phyloP scores from a whole-genome alignment of 2,888 invertebrate genomes.

The Drosophila mimica region DNA sequence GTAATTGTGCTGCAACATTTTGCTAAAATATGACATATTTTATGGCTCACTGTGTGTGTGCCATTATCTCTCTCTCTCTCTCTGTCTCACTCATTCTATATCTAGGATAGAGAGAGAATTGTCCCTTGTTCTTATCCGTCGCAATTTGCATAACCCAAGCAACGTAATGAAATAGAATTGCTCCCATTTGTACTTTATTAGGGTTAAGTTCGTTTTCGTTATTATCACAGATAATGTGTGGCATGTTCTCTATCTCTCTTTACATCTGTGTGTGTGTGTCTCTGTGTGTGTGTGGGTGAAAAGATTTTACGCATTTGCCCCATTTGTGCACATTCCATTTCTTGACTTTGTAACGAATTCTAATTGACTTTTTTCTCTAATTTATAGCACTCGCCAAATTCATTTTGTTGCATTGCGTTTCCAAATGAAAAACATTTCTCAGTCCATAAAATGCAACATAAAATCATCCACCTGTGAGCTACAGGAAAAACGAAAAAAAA shows the following conservation, averaged over 20 bases:
- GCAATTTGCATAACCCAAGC: slow-evolving; percentile 35
- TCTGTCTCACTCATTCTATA: background rate
- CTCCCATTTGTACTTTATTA: slow-evolving; percentile 79
- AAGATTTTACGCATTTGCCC: slow-evolving; percentile 8
- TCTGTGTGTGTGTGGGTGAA: background rate
- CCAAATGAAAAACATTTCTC: slow-evolving; percentile 61
- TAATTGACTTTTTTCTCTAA: slow-evolving; percentile 64
- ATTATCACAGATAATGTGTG: slow-evolving; percentile 67
- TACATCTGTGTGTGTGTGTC: background rate
- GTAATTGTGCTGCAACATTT: slow-evolving; percentile 66
- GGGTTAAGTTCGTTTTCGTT: slow-evolving; percentile 56
- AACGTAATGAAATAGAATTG: slow-evolving; percentile 75
- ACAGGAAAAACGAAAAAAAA: slow-evolving; percentile 5
- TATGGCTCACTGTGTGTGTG: slow-evolving; percentile 68
- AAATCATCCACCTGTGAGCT: slow-evolving; percentile 72
- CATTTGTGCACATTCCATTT: slow-evolving; percentile 6
- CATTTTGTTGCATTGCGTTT: slow-evolving; percentile 57
- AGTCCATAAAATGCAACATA: slow-evolving; percentile 70
- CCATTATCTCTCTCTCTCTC: background rate
- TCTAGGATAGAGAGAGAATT: slow-evolving; percentile 33
- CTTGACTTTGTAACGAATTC: slow-evolving; percentile 50
- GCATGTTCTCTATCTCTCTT: slow-evolving; percentile 27
- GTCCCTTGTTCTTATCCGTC: slow-evolving; percentile 24
- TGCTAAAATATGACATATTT: slow-evolving; percentile 82
- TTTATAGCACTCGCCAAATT: slow-evolving; percentile 49